Evolutionary conservation across 2,888 invertebrate species (phyloP), one percentile per base, ranked within the genome.

Genomic region (Heliconius sara): DNA sequence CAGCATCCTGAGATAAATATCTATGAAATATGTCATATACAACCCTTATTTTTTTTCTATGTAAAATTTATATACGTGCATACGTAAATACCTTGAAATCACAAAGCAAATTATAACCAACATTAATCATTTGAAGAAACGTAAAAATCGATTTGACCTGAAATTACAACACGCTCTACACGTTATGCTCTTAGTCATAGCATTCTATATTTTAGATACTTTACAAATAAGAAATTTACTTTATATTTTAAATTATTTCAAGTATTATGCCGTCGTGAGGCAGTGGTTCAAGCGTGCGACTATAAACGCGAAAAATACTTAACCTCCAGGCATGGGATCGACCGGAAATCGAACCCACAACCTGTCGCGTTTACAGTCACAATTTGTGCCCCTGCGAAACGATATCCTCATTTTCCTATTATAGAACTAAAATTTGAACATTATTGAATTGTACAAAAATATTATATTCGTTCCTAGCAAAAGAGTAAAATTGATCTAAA

Each of bases 111-210:
- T 30, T 71, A 63, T 71, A 27, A 63, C 43, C 60, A 39, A 63
- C 27, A 9, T 19, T 65, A 77, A 57, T 70, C 72, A 78, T 19
- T 57, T 2, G 27, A 39, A 66, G 25, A 16, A 43, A 63, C 63
- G 39, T n/a, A 27, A 57, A 72, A 73, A 78, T 73, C 66, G 66
- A 78, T 78, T 78, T 72, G 78, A 78, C 78, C 73, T 73, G 25
- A 73, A 73, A 73, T 78, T 13, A 66, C 65, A 57, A 34, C 72
- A 72, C 72, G 72, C 72, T 78, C 60, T 43, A 47, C 75, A n/a
- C 73, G 39, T 60, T 65, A 39, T 34, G 65, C 57, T 76, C 34
- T 76, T 27, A 76, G 67, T 67, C 67, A 67, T 57, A 52, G 43
- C n/a, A 16, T 12, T 70, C 3, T 12, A 68, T 66, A 65, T 65